Conservation (phyloP, 2,888 invertebrate genomes). For the Cyrtodaria siliqua region DNA sequence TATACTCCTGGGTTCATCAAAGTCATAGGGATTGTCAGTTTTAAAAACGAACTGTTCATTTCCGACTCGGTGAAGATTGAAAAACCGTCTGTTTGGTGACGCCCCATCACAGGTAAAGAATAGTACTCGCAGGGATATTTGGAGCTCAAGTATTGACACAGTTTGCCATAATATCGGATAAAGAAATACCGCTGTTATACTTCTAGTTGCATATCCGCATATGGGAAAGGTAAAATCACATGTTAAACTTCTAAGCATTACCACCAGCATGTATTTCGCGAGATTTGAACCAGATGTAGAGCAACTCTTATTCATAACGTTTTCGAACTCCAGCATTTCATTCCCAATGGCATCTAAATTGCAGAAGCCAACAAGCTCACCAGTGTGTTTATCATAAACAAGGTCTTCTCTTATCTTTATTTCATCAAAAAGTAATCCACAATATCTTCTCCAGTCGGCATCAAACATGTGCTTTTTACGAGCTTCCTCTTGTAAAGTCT, state of each 20-base stretch:
- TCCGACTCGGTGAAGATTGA: constrained; percentile 28
- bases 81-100: constrained; percentile 58
- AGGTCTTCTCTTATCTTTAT: constrained; percentile 51
- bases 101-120: constrained; percentile 28
- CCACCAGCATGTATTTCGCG: constrained; percentile 54
- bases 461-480: constrained; percentile 23
- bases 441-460: constrained; percentile 14
- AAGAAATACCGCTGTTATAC: constrained; percentile 19
- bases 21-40: not conserved
- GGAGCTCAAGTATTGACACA: not conserved
- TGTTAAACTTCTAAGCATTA: constrained; percentile 50
- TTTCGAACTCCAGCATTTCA: constrained; percentile 49
- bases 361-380: constrained; percentile 57
- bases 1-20: no score
- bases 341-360: constrained; percentile 55
- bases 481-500: constrained; percentile 36
- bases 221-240: constrained; percentile 30
- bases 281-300: no score
- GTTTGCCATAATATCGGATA: constrained; percentile 21
- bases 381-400: constrained; percentile 61
- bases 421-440: constrained; percentile 62
- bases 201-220: constrained; percentile 27
- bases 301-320: not conserved
- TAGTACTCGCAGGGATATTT: constrained; percentile 3
- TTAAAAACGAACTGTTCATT: constrained; percentile 5